Base-by-base conservation (phyloP, 2,888 invertebrate species). In the Acanthosepion esculentum region DNA sequence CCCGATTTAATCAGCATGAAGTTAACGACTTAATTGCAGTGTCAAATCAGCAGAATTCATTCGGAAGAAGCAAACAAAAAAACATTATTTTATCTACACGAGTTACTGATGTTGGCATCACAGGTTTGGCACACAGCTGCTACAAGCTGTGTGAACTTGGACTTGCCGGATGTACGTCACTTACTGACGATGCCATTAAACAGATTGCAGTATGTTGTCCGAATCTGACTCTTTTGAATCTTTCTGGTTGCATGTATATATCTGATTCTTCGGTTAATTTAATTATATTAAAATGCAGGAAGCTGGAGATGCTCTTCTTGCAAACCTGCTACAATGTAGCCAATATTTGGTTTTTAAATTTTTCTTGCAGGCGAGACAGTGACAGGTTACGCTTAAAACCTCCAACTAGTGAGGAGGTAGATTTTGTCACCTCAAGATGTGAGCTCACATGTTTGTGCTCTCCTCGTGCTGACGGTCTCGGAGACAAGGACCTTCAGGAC, bases 241-340 rank as follows among this genome's bases (percentile, higher is more conserved):
- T 96, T 10, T 95, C 95, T 26, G 95, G 95, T 53, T 96, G 96
- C 95, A 95, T 95, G 23, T 95, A 96, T 93, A 91, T 96, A n/a
- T 96, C 96, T 48, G 95, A 95, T 20, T 94, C 91, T 50, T 95
- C 95, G 33, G 94, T 96, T 26, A 96, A 95, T 91, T 29, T 94
- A 29, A 92, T 96, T 1, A 91, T 96, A 5, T 93, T 91, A 20
- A 94, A 95, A 23, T 95, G 95, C 91, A 95, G 94, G 55, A 94
- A 94, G 91, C 92, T 96, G 48, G 78, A 94, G 55, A 94, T 95
- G 41, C 95, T 96, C 15, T 95, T 95, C 94, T 91, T 96, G 18
- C 95, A 95, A 91, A 96, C 95, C 8, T 96, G 96, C 95, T 95
- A 96, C 26, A 94, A 95, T 48, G 94, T 96, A 18, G 91, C 95